A percentile compares a stretch with the other conserved stretches of the same genome.
These are phyloP conservation scores for Hymenopus coronatus DNA, from an alignment of 2,888 invertebrate species.

Conservation along the genomic window DNA sequence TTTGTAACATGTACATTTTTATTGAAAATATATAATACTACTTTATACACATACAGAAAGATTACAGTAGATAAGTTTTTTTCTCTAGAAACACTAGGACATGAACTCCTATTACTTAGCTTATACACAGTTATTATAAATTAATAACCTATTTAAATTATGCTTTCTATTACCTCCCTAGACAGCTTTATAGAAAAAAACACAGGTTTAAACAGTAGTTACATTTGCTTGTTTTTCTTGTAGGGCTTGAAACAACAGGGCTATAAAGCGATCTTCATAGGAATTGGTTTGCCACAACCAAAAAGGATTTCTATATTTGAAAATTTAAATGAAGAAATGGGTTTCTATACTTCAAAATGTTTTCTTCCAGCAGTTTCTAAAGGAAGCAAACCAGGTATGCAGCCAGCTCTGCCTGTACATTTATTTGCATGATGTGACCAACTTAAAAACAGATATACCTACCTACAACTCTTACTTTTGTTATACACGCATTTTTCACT, in stretches of 20 bases:
- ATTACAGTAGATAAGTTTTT: too few species aligned
- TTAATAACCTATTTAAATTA: too few species aligned
- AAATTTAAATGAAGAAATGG: slow-evolving; percentile 70
- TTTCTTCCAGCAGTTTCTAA: slow-evolving; percentile 85
- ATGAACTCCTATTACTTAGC: too few species aligned
- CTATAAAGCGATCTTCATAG: slow-evolving; percentile 77
- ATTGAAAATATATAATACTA: too few species aligned
- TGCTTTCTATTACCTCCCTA: too few species aligned
- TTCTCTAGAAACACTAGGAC: too few species aligned
- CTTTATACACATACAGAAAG: too few species aligned
- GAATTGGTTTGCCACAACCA: slow-evolving; percentile 88
- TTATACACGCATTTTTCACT: background rate
- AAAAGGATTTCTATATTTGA: slow-evolving; percentile 76
- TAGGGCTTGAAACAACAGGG: slow-evolving; percentile 65
- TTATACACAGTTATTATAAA: too few species aligned
- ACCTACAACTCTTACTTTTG: background rate
- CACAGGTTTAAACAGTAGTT: too few species aligned
- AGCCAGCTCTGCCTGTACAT: background rate
- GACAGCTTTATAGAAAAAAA: too few species aligned
- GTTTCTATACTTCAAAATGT: slow-evolving; percentile 93
- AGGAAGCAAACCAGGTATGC: slow-evolving; percentile 80
- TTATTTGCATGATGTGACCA: background rate
- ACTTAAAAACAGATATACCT: background rate
- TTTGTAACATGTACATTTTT: too few species aligned
- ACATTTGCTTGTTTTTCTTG: slow-evolving; percentile 35